Evolutionary conservation across 2,888 invertebrate species (phyloP).

Genomic region (Stegana nigrithorax): DNA sequence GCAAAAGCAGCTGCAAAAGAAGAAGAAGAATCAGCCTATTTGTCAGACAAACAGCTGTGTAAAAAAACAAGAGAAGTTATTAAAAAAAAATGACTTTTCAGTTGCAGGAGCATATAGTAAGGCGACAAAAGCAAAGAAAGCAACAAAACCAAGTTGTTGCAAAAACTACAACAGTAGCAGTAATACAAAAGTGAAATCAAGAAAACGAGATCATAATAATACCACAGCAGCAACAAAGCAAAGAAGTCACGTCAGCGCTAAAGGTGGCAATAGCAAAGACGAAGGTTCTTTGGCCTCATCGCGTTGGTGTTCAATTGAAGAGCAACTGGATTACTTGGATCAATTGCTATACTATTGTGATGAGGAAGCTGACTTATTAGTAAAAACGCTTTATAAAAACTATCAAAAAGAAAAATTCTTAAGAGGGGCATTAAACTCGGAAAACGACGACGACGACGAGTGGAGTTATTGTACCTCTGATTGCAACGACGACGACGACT

Average conservation of each 20-base stretch:
- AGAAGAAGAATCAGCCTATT: background rate
- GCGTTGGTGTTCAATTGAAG: constrained; percentile 66
- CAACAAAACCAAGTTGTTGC: constrained; percentile 21
- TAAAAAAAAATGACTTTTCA: constrained; percentile 23
- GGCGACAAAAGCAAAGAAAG: constrained; percentile 34
- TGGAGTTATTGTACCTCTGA: constrained; percentile 6
- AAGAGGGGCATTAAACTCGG: constrained; percentile 24
- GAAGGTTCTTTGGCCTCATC: constrained; percentile 60
- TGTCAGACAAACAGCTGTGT: background rate
- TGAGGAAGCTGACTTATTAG: constrained; percentile 54
- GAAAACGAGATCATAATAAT: too few species aligned
- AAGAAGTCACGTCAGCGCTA: constrained; percentile 42
- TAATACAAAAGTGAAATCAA: too few species aligned
- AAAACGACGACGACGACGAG: constrained; percentile 1
- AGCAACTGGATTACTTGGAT: constrained; percentile 63
- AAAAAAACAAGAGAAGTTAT: background rate
- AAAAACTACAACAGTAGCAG: constrained; percentile 29
- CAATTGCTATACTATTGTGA: constrained; percentile 64
- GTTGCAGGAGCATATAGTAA: constrained; percentile 35
- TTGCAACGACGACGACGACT: background rate
- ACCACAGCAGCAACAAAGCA: constrained; percentile 39
- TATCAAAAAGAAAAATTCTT: constrained; percentile 35
- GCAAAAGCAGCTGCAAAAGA: background rate
- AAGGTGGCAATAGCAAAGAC: constrained; percentile 18
- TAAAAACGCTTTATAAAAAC: constrained; percentile 48